A percentile compares a stretch with the other conserved stretches of the same genome.
Conservation (phyloP, 2,888 invertebrate species). For the Synanthedon myopaeformis region DNA sequence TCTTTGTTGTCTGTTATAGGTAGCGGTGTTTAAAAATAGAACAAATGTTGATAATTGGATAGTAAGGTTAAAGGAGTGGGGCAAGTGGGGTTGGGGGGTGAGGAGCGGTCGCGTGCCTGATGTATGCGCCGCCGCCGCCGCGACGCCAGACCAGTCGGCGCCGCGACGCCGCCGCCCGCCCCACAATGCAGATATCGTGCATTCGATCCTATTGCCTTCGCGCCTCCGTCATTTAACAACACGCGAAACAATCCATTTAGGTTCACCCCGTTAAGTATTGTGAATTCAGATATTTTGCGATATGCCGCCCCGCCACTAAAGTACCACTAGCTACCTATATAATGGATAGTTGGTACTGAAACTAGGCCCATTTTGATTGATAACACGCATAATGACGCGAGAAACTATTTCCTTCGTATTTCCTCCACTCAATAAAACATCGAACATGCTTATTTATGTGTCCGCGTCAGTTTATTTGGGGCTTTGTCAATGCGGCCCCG, state of each 20-base stretch:
- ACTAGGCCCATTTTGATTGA: slow-evolving; percentile 52
- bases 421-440: slow-evolving; percentile 68
- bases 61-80: slow-evolving; percentile 8
- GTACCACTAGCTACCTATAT: too few species aligned
- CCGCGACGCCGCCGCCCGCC: slow-evolving; percentile 51
- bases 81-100: slow-evolving; percentile 10
- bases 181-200: slow-evolving; percentile 66
- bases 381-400: slow-evolving; percentile 61
- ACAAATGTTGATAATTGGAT: slow-evolving; percentile 48
- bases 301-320: too few species aligned
- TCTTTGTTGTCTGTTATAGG: not conserved
- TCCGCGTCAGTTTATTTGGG: slow-evolving; percentile 60
- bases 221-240: slow-evolving; percentile 25
- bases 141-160: slow-evolving; percentile 65
- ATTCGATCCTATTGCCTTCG: slow-evolving; percentile 30
- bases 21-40: slow-evolving; percentile 8
- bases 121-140: slow-evolving; percentile 57
- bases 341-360: not conserved
- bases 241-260: slow-evolving; percentile 19
- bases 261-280: not conserved
- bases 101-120: slow-evolving; percentile 55
- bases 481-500: slow-evolving; percentile 55
- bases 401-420: slow-evolving; percentile 68
- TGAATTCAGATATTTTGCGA: too few species aligned
- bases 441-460: slow-evolving; percentile 66